These are phyloP conservation scores for Zaprionus ornatus DNA, from an alignment of 1,140 invertebrate species.

Conservation along the genomic window DNA sequence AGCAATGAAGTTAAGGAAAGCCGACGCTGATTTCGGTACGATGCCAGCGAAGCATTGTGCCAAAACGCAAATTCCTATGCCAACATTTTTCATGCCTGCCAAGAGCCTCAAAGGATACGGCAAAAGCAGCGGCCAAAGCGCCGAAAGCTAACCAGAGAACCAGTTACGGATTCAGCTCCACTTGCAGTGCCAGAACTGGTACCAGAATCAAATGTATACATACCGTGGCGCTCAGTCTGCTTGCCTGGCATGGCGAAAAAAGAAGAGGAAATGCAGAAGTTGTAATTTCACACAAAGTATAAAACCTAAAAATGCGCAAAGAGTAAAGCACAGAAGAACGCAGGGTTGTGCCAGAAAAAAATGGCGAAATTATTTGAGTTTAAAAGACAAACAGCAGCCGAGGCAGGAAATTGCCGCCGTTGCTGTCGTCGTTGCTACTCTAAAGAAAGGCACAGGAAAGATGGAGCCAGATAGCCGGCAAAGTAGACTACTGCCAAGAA, in stretches of 20 bases:
- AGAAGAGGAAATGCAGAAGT: constrained; percentile 80
- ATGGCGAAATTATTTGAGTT: constrained; percentile 78
- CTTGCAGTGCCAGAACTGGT: neutral
- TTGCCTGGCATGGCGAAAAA: constrained; percentile 40
- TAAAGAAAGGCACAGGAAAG: constrained; percentile 35
- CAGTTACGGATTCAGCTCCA: constrained; percentile 11
- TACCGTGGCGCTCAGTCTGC: constrained; percentile 8
- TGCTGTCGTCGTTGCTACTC: constrained; percentile 32
- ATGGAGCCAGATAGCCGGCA: constrained; percentile 73
- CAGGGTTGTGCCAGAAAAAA: constrained; percentile 54
- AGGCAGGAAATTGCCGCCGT: constrained; percentile 76
- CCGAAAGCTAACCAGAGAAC: constrained; percentile 29
- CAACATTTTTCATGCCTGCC: constrained; percentile 80
- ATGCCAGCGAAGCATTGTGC: constrained; percentile 31
- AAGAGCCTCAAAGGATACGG: constrained; percentile 72
- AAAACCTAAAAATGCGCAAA: constrained; percentile 73
- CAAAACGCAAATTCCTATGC: constrained; percentile 57
- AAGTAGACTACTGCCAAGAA: constrained; percentile 78
- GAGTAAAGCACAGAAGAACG: constrained; percentile 33
- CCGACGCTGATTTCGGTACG: constrained; percentile 16
- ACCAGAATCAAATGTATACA: neutral
- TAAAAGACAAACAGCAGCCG: constrained; percentile 79
- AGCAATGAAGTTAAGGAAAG: constrained; percentile 28
- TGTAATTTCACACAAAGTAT: constrained; percentile 80
- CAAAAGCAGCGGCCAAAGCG: constrained; percentile 35